Evolutionary conservation across 2,113 vertebrate genomes (phyloP).

Genomic region (Arvicanthis niloticus): DNA sequence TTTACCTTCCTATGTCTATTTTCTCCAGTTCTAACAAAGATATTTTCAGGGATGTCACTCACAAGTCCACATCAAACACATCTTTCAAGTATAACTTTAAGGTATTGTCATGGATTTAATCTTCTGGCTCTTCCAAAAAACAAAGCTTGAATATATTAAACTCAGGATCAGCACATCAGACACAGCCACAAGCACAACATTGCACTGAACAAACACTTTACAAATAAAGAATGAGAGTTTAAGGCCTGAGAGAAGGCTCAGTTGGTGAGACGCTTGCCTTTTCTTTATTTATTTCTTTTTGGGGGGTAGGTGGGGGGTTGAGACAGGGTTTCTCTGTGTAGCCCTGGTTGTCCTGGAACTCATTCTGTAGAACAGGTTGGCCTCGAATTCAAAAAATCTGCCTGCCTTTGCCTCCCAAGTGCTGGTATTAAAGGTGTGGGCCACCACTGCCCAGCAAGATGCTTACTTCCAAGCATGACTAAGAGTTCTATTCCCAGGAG

Average conservation of each 20-base stretch:
- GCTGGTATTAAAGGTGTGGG: too few relatives aligned
- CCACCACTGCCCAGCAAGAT: not conserved
- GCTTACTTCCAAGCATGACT: not conserved
- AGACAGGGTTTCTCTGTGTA: too few relatives aligned
- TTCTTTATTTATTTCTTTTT: too few relatives aligned
- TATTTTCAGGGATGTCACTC: not conserved
- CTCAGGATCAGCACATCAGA: not conserved
- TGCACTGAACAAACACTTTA: conserved; percentile 19
- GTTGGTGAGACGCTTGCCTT: not conserved
- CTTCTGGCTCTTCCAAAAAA: conserved; percentile 15
- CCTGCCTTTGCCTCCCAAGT: too few relatives aligned
- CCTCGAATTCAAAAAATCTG: too few relatives aligned
- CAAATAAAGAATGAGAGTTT: not conserved
- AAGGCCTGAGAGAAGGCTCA: not conserved
- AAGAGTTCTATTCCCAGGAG: not conserved
- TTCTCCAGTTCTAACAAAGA: not conserved
- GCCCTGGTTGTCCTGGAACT: too few relatives aligned
- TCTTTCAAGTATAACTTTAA: conserved; percentile 30
- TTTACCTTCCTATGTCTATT: not conserved
- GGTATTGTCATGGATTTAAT: not conserved
- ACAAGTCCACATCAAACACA: not conserved
- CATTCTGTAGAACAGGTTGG: too few relatives aligned
- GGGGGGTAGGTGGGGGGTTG: too few relatives aligned
- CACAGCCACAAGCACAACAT: not conserved
- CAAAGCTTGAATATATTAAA: not conserved